Evolutionary conservation across 2,888 invertebrate genomes (phyloP).

Genomic region (Molorchus minor): DNA sequence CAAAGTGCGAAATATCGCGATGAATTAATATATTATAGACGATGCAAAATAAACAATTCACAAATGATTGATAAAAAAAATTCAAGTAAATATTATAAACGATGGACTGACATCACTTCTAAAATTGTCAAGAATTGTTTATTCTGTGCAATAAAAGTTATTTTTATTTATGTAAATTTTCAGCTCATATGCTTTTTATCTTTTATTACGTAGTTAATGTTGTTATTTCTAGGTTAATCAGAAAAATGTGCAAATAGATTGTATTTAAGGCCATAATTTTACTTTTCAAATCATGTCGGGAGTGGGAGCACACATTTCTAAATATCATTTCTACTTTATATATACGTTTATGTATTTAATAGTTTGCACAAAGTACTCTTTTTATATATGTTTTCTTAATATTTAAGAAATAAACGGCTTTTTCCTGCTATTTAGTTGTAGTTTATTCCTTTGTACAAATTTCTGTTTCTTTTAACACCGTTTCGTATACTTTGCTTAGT

Average conservation of each 20-base stretch:
- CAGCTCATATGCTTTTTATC: constrained; percentile 40
- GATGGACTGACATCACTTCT: constrained; percentile 44
- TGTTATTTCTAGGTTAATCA: constrained; percentile 40
- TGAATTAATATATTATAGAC: constrained; percentile 48
- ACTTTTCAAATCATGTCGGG: constrained; percentile 36
- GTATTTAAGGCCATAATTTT: constrained; percentile 40
- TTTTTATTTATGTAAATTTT: constrained; percentile 52
- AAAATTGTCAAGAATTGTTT: constrained; percentile 48
- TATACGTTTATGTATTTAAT: constrained; percentile 45
- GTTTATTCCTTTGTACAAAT: constrained; percentile 20
- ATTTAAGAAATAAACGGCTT: constrained; percentile 58
- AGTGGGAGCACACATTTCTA: constrained; percentile 49
- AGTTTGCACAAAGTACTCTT: constrained; percentile 53
- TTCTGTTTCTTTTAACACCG: constrained; percentile 3
- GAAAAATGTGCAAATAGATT: constrained; percentile 41
- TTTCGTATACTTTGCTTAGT: constrained; percentile 7
- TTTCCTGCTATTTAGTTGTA: constrained; percentile 48
- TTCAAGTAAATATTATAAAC: constrained; percentile 7
- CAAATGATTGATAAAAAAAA: constrained; percentile 11
- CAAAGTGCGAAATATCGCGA: constrained; percentile 56
- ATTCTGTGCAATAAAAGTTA: constrained; percentile 47
- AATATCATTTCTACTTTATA: constrained; percentile 39
- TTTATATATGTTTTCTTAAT: constrained; percentile 57
- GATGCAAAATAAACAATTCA: constrained; percentile 47
- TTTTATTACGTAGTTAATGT: constrained; percentile 42